Base-by-base conservation (phyloP, 2,888 invertebrate genomes). In the Fragum fragum region DNA sequence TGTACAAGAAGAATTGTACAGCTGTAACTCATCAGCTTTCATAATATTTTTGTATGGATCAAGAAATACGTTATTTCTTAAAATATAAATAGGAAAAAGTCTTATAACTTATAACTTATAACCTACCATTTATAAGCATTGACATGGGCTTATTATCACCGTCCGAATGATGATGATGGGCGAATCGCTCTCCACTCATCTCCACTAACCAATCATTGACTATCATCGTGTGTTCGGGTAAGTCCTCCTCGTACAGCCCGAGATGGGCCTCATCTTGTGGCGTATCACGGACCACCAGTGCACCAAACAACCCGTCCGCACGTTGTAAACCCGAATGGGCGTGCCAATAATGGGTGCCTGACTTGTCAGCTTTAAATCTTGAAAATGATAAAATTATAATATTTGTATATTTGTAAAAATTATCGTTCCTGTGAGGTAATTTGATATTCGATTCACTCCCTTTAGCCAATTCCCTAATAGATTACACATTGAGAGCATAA, bases 201-300 rank as follows among this genome's bases (percentile, higher is more conserved):
- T 95, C 95, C 87, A 97, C 96, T 47, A 97, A 96, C 98, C 98
- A 98, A 94, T 98, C 98, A 92, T 97, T 97, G 89, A 98, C 95
- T 26, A 98, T 93, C 95, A 98, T 96, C 2, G 97, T 97, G 94
- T 98, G 98, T 0, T 98, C 98, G 0, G 97, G 97, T 89, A 98
- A 95, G 95, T 98, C 98, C 93, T 97, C 97, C 94, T 98, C 98
- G 93, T 98, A 98, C 28, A 98, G 95, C 93, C 97, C 96, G 88
- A 97, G 97, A 95, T 98, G 98, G 61, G 97, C 97, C 93, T 98
- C 98, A 87, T 96, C 97, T 9, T 97, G 97, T 92, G 97, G 97
- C 85, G 87, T 53, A 42, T 89, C 83, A 9, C 90, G 81, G 5
- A 93, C 89, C 21, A 93, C 85, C 11, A 93, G 68, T 0, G 89